These are phyloP conservation scores for Pteronotus mesoamericanus DNA, from an alignment of 2,797 vertebrate genomes.

Conservation along the genomic window DNA sequence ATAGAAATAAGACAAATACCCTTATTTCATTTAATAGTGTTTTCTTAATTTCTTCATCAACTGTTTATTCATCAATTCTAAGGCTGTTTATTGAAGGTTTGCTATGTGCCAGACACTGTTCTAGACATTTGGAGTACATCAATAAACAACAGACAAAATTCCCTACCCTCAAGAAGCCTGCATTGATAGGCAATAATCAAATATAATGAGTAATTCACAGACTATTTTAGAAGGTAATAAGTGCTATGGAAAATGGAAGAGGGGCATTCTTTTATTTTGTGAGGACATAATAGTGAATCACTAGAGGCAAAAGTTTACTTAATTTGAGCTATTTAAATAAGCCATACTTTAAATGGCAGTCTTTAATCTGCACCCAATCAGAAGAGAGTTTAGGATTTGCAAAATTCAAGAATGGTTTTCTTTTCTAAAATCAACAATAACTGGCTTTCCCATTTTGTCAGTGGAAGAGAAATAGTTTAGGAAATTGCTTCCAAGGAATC, in stretches of 20 bases:
- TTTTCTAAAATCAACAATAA: constrained; percentile 56
- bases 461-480: constrained; percentile 42
- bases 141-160: neutral
- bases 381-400: constrained; percentile 34
- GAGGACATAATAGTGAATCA: constrained; percentile 12
- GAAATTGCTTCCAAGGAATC: constrained; percentile 23
- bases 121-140: neutral
- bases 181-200: neutral
- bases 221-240: neutral
- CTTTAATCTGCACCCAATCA: constrained; percentile 10
- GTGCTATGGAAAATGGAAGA: neutral
- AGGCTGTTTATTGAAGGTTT: neutral
- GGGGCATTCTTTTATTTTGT: constrained; percentile 16
- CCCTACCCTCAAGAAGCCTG: neutral
- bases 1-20: neutral
- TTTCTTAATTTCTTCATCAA: neutral
- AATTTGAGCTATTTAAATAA: constrained; percentile 45
- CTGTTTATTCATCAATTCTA: constrained; percentile 1
- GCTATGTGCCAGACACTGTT: neutral
- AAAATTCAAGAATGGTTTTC: constrained; percentile 49
- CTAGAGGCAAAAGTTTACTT: neutral
- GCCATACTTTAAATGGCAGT: constrained; percentile 36
- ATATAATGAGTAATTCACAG: neutral
- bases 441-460: constrained; percentile 17
- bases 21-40: neutral